Base-by-base conservation (phyloP, 2,113 vertebrate species). In the Herpailurus yagouaroundi region DNA sequence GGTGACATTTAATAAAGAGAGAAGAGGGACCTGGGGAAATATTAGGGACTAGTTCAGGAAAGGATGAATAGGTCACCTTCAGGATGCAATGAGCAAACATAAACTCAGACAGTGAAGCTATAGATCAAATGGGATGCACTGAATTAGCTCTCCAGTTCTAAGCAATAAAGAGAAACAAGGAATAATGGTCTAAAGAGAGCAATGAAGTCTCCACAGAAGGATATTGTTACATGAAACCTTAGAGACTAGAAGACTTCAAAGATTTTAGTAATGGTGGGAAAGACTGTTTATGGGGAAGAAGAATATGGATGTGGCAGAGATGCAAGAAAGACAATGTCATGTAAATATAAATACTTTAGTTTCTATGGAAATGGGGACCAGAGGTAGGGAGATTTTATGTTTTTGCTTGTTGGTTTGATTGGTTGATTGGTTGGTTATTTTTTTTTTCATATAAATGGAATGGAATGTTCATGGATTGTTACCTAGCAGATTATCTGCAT, bases 1-100 rank as follows among this genome's bases (percentile, higher is more conserved):
- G 12, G 63, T 29, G 11, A 64, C 63, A 33, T 31, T 33, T 68
- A 4, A 36, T 71, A n/a, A n/a, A 10, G 69, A 71, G 18, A 36
- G n/a, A 19, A 2, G 3, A 21, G 4, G 31, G 9, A 18, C n/a
- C n/a, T 36, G 5, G n/a, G 69, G n/a, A 19, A 18, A 71, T 2
- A 18, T 71, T 21, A 36, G n/a, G n/a, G 69, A n/a, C 18, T 7
- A 21, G 19, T n/a, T 21, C 7, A 71, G n/a, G n/a, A 71, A 71
- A 18, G 13, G 31, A 5, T 31, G 31, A 33, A 18, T 36, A 21
- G 69, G n/a, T 71, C n/a, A 36, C n/a, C 9, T 36, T n/a, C 69
- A 21, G 69, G n/a, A 9, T 64, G 41, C 23, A 79, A 29, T 73
- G 9, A 48, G 8, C 12, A 52, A 33, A 73, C 5, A 4, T 9